Percentiles rank a stretch among this genome's conserved stretches.
These are phyloP conservation scores for Xanthia icteritia DNA, from an alignment of 2,888 invertebrate species.

Conservation along the genomic window DNA sequence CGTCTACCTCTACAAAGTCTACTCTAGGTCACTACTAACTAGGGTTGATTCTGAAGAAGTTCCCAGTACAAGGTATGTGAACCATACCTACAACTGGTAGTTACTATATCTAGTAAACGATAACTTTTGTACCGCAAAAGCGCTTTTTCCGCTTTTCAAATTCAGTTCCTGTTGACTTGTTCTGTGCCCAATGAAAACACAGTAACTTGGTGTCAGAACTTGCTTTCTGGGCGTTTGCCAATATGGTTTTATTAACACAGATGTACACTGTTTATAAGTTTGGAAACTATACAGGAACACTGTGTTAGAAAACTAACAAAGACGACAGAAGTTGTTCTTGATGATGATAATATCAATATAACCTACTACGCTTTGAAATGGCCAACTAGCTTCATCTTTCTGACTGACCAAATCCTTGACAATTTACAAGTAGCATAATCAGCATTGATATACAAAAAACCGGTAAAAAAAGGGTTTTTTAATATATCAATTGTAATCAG, in stretches of 20 bases:
- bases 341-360: neutral
- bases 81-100: neutral
- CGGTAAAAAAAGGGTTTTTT: no score
- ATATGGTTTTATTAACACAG: slow-evolving; percentile 50
- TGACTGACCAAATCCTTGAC: no score
- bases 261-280: slow-evolving; percentile 24
- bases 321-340: neutral
- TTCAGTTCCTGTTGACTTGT: slow-evolving; percentile 43
- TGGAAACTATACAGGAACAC: slow-evolving; percentile 10
- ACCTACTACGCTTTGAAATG: no score
- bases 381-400: no score
- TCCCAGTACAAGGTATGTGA: neutral
- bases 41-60: neutral
- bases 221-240: slow-evolving; percentile 43
- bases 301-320: slow-evolving; percentile 1
- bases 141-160: slow-evolving; percentile 27
- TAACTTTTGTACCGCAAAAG: slow-evolving; percentile 8
- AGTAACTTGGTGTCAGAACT: slow-evolving; percentile 41
- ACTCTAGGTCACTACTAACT: no score
- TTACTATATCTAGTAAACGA: neutral
- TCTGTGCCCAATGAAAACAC: slow-evolving; percentile 31
- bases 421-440: no score
- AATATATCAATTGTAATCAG: no score
- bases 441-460: no score
- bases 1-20: no score